Percentiles rank a stretch among this genome's conserved stretches.
These are phyloP conservation scores for Phalacrocorax pelagicus DNA, from an alignment of 2,113 vertebrate species.

Conservation along the genomic window DNA sequence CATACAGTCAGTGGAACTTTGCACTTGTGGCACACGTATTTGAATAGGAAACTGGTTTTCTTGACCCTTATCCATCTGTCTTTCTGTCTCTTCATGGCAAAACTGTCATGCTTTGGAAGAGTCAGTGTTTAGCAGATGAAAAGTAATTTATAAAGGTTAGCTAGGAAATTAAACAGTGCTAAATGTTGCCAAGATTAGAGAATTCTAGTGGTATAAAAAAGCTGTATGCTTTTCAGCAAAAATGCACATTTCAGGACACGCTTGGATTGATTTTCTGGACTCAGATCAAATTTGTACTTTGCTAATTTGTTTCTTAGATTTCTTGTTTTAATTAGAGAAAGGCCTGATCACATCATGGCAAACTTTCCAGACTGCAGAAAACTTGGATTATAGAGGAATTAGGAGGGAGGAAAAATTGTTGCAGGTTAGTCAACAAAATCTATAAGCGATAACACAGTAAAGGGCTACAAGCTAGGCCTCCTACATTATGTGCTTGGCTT, in stretches of 20 bases:
- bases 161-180: slow-evolving; percentile 7
- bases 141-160: not conserved
- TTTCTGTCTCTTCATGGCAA: not conserved
- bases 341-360: slow-evolving; percentile 3
- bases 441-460: not conserved
- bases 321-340: slow-evolving; percentile 35
- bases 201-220: not conserved
- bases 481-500: not conserved
- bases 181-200: not conserved
- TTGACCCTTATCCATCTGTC: not conserved
- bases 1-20: not conserved
- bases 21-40: not conserved
- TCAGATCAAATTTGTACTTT: not conserved
- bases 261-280: slow-evolving; percentile 12
- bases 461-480: not conserved
- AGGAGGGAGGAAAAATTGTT: not conserved
- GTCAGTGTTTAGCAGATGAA: not conserved
- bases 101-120: slow-evolving; percentile 46
- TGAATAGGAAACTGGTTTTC: slow-evolving; percentile 26
- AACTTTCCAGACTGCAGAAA: slow-evolving; percentile 13
- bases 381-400: not conserved
- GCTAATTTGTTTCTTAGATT: slow-evolving; percentile 47
- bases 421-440: not conserved
- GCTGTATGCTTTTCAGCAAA: not conserved
- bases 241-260: not conserved